Evolutionary conservation across 2,797 vertebrate genomes (phyloP).

Genomic region (Gymnoscopelus braueri): DNA sequence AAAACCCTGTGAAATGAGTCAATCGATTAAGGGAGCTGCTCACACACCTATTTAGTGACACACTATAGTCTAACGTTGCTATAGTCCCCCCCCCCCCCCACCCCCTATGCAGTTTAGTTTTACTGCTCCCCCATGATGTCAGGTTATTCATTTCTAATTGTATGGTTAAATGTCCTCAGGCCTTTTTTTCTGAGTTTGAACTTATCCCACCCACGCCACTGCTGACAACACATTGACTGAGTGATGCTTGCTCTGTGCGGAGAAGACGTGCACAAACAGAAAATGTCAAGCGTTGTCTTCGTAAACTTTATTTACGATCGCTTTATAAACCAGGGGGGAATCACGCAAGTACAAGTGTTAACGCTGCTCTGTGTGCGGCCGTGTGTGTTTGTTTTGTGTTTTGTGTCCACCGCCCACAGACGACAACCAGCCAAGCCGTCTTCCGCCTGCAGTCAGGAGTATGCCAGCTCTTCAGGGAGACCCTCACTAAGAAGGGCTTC

Average conservation of each 20-base stretch:
- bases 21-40: conserved; percentile 27
- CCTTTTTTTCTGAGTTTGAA: conserved; percentile 8
- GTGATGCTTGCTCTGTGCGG: conserved; percentile 8
- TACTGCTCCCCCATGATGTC: conserved; percentile 22
- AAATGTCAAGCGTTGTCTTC: conserved; percentile 38
- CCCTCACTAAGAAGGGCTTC: conserved; percentile 93
- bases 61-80: background rate
- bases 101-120: background rate
- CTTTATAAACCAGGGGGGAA: conserved; percentile 37
- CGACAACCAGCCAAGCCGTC: conserved; percentile 96
- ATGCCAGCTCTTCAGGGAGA: conserved; percentile 97
- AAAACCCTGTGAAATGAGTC: conserved; percentile 54
- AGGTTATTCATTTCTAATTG: conserved; percentile 46
- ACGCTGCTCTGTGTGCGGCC: background rate
- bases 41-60: conserved; percentile 10
- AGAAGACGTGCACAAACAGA: conserved; percentile 15
- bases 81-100: too few relatives aligned
- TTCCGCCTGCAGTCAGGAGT: conserved; percentile 96
- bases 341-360: conserved; percentile 7
- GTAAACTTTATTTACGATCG: conserved; percentile 43
- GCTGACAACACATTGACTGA: conserved; percentile 26
- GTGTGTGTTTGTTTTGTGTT: conserved; percentile 3
- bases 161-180: conserved; percentile 24
- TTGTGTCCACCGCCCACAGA: conserved; percentile 79
- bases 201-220: background rate